Percentiles rank a stretch among this genome's conserved stretches.
phyloP scores from a whole-genome alignment of 2,888 invertebrate genomes.

The Chrysolina americana region DNA sequence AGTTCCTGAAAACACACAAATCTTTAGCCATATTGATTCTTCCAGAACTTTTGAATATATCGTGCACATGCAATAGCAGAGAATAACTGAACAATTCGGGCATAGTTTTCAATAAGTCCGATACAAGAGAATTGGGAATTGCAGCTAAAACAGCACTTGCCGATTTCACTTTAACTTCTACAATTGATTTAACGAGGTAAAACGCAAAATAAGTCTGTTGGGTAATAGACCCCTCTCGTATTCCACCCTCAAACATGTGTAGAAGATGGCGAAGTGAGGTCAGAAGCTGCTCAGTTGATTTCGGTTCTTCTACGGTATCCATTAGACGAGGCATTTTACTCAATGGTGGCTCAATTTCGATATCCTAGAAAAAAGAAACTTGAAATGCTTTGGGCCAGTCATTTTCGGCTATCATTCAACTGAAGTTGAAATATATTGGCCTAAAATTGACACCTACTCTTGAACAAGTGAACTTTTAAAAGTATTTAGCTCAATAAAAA shows the following conservation, averaged over 20 bases:
- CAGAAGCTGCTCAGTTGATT: conserved; percentile 57
- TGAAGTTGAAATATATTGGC: too few species aligned
- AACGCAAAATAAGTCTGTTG: conserved; percentile 88
- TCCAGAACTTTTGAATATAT: conserved; percentile 81
- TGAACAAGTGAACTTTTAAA: too few species aligned
- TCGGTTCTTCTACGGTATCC: conserved; percentile 53
- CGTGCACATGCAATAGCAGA: conserved; percentile 83
- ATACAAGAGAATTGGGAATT: conserved; percentile 83
- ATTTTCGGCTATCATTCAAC: too few species aligned
- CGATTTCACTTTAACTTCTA: conserved; percentile 78
- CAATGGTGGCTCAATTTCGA: conserved; percentile 53
- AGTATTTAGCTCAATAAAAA: too few species aligned
- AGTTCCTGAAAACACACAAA: conserved; percentile 88
- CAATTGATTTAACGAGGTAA: conserved; percentile 82
- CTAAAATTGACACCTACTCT: too few species aligned
- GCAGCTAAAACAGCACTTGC: conserved; percentile 77
- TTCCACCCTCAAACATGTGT: conserved; percentile 75
- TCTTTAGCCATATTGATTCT: conserved; percentile 90
- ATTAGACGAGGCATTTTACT: conserved; percentile 61
- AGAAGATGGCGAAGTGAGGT: conserved; percentile 80
- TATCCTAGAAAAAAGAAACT: conserved; percentile 57
- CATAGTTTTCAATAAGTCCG: conserved; percentile 84
- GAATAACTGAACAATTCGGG: conserved; percentile 84
- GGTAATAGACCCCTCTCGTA: conserved; percentile 81
- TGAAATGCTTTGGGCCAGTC: too few species aligned